Base-by-base conservation (phyloP, 2,797 vertebrate genomes). In the Clarias fuscus region DNA sequence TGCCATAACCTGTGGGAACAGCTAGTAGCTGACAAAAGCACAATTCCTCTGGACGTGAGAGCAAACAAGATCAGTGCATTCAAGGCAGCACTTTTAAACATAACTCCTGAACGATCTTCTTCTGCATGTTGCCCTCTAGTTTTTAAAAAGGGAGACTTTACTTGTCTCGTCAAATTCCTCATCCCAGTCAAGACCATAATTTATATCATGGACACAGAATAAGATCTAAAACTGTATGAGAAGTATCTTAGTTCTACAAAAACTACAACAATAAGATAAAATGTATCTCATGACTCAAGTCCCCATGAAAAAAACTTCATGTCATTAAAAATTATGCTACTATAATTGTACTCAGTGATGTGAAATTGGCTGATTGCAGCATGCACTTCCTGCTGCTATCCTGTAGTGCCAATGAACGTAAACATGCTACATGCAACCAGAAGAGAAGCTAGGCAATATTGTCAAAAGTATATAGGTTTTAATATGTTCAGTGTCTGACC, bases 1-100 rank as follows among this genome's bases (percentile, higher is more conserved):
- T 83, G 85, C 61, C 10, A 24, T 84, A 90, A 85, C 64, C 87
- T 87, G 40, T 72, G n/a, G 75, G 62, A 84, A 58, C 75, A 83
- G 81, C 79, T 81, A 85, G 84, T 79, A 27, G 67, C 82, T 61
- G n/a, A 58, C 73, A 84, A 86, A 84, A 85, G 72, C 48, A 58
- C n/a, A 61, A 75, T 75, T 86, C 87, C 82, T 76, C 79, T 84
- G 84, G 80, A 61, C 17, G 27, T 18, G 53, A 67, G 87, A 84
- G 76, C 40, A 76, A 2, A 18, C 37, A 58, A 40, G 65, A 89
- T 90, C 73, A 76, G 90, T 88, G 27, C 8, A 40, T 81, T 84
- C 58, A 76, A 72, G 13, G 27, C 43, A 30, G 5, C 14, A 72
- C 24, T 83, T 83, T 65, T 13, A 83, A 83, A 61, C 70, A 22